A percentile compares a stretch with the other conserved stretches of the same genome.
Evolutionary conservation across 2,113 vertebrate species (phyloP).

Genomic region (Plecotus auritus): DNA sequence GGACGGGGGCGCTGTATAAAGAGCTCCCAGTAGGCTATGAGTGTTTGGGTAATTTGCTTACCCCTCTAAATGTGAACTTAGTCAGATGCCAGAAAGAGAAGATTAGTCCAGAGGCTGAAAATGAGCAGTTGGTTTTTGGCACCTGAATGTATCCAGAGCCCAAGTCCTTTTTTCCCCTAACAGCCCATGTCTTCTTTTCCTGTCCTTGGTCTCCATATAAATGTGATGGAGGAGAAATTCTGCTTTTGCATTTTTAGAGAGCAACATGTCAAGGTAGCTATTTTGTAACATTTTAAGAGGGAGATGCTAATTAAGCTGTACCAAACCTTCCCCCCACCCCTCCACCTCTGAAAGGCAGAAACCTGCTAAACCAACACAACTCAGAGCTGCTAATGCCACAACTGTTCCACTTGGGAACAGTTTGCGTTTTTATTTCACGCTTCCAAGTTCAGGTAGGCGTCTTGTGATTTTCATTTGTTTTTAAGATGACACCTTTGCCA

Average conservation of each 20-base stretch:
- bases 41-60: neutral
- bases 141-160: neutral
- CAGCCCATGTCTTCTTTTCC: neutral
- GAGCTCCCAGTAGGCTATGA: neutral
- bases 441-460: neutral
- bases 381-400: neutral
- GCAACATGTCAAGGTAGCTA: neutral
- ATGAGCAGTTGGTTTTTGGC: neutral
- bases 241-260: slow-evolving; percentile 8
- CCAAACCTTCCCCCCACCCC: neutral
- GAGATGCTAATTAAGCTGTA: slow-evolving; percentile 26
- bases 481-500: neutral
- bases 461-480: slow-evolving; percentile 24
- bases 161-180: neutral
- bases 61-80: neutral
- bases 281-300: neutral
- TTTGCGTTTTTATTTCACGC: neutral
- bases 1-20: fast-evolving
- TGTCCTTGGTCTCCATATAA: neutral
- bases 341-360: neutral
- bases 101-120: neutral
- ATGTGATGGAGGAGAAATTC: neutral
- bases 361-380: neutral
- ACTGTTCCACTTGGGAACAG: neutral
- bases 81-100: neutral